Percentiles rank a stretch among this genome's conserved stretches.
These are phyloP conservation scores for Nymphalis io DNA, from an alignment of 1,140 invertebrate genomes.

Conservation along the genomic window DNA sequence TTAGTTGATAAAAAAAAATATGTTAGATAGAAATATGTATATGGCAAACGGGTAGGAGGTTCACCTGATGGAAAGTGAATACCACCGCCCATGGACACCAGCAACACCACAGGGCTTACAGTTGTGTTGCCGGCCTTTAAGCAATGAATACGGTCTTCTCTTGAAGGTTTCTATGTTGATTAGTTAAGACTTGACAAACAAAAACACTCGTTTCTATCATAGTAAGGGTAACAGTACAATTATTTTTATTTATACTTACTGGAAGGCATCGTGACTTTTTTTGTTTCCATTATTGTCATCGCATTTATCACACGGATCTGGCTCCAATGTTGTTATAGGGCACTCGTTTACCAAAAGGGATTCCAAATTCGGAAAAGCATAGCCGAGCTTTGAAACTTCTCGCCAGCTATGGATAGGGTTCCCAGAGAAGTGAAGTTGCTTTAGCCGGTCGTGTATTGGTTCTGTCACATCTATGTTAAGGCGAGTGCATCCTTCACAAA, in stretches of 20 bases:
- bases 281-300: conserved; percentile 70
- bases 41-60: no score
- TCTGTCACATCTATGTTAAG: conserved; percentile 83
- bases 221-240: no score
- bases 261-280: conserved; percentile 71
- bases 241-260: conserved; percentile 61
- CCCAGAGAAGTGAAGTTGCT: conserved; percentile 90
- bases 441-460: conserved; percentile 84
- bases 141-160: no score
- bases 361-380: conserved; percentile 91
- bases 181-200: no score
- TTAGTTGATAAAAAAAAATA: no score
- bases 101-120: no score
- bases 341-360: conserved; percentile 93
- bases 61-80: no score
- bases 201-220: no score
- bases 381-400: conserved; percentile 91
- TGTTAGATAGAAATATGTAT: no score
- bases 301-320: conserved; percentile 74
- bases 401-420: conserved; percentile 91
- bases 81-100: no score
- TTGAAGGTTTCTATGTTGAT: no score
- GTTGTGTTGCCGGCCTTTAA: no score
- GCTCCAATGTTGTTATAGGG: conserved; percentile 85
- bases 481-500: conserved; percentile 62